Evolutionary conservation across 2,888 invertebrate genomes (phyloP), one percentile per base, ranked within the genome.

Genomic region (Pheosia gnoma): DNA sequence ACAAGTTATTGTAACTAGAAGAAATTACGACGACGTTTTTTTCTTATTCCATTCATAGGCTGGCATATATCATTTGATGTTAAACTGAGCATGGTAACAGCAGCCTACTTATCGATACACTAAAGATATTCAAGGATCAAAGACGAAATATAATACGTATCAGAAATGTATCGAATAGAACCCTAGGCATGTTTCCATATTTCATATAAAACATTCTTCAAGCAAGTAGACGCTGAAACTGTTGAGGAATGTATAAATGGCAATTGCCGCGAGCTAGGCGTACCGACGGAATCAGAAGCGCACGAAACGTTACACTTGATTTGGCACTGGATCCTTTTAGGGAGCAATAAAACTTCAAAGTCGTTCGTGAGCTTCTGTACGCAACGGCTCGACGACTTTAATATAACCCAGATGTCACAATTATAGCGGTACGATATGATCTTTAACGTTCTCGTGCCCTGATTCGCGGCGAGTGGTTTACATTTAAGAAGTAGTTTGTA

Each of bases 331-430:
- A 41, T 41, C 13, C 41, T 39, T 56, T 41, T 41, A 13, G 41
- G 41, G 56, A 39, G 56, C 41, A 56, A 56, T 56, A 41, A 56
- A 53, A 53, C 37, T 53, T 53, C 11, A 38, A 38, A 37, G 37
- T 6, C 36, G 7, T 37, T 6, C 53, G 36, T 11, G 37, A 37
- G 53, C 36, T 36, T 38, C 53, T 37, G 53, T 11, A 10, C 0
- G 5, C 53, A 53, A 36, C 11, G 11, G 2, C 5, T 10, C 37
- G 36, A 9, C 11, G 37, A 53, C 53, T 53, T 53, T 53, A 53
- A 8, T 53, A 37, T 11, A 5, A 36, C 52, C 25, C 52, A 37
- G 11, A 53, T 53, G 53, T 11, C 37, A 37, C 53, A 53, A 37
- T 51, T 8, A 51, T 25, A 37, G 36, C 8, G 53, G 37, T 10